These are phyloP conservation scores for Pampusana beccarii DNA, from an alignment of 2,113 vertebrate genomes.

Conservation along the genomic window DNA sequence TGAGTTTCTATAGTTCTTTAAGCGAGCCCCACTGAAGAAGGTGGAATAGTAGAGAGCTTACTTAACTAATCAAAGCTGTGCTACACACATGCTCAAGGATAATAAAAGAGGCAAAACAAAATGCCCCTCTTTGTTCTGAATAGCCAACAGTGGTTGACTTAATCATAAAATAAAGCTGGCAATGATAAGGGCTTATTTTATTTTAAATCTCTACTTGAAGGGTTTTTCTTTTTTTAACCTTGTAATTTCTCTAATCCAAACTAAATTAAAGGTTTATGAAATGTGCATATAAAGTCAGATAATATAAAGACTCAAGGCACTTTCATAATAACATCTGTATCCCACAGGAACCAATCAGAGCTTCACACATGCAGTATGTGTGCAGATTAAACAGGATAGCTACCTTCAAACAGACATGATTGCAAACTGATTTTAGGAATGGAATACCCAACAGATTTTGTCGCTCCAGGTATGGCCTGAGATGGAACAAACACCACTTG, in stretches of 20 bases:
- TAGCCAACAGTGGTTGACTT: slow-evolving; percentile 38
- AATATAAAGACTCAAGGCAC: background rate
- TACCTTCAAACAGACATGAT: background rate
- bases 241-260: background rate
- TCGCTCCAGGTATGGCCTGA: background rate
- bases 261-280: background rate
- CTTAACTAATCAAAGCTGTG: background rate
- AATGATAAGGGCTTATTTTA: background rate
- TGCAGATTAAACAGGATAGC: background rate
- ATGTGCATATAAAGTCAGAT: background rate
- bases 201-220: background rate
- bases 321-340: background rate
- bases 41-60: background rate
- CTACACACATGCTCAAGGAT: background rate
- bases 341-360: background rate
- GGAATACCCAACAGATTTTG: background rate
- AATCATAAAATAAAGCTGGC: slow-evolving; percentile 53
- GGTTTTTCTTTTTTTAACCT: background rate
- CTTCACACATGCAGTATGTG: background rate
- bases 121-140: background rate
- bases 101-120: background rate
- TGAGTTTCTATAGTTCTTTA: background rate
- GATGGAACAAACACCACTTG: background rate
- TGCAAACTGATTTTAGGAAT: background rate
- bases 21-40: background rate